These are phyloP conservation scores for Erpornis zantholeuca DNA, from an alignment of 2,113 vertebrate species.

Conservation along the genomic window DNA sequence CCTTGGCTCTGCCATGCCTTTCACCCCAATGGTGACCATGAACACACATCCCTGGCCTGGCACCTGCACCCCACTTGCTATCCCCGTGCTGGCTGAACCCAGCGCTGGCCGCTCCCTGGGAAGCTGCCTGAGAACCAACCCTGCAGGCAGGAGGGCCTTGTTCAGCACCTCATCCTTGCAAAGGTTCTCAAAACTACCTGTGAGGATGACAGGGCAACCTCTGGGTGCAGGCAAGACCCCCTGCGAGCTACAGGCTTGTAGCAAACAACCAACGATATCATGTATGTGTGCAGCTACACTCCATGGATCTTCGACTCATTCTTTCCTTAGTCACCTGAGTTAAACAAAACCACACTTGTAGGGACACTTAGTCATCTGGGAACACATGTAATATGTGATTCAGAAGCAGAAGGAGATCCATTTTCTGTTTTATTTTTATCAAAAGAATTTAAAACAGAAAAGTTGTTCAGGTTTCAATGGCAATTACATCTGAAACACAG, in stretches of 20 bases:
- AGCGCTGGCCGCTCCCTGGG: accelerated
- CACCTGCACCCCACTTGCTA: neutral
- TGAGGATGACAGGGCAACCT: neutral
- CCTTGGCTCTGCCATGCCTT: neutral
- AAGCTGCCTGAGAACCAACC: neutral
- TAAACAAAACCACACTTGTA: neutral
- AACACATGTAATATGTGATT: neutral
- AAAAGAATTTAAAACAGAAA: neutral
- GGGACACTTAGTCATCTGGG: neutral
- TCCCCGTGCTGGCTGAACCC: neutral
- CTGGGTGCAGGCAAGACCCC: neutral
- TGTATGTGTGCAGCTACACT: neutral
- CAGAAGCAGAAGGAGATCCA: neutral
- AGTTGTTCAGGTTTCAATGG: neutral
- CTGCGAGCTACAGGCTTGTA: accelerated
- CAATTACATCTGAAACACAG: neutral
- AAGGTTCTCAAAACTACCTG: neutral
- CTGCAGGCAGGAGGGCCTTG: neutral
- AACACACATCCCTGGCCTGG: neutral
- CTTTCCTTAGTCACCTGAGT: neutral
- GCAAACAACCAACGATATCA: neutral
- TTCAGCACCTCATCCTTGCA: neutral
- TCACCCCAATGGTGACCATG: neutral
- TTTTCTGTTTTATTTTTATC: neutral
- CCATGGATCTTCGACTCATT: neutral